Conservation (phyloP, 2,113 vertebrate genomes). For the Amphiprion percula region DNA sequence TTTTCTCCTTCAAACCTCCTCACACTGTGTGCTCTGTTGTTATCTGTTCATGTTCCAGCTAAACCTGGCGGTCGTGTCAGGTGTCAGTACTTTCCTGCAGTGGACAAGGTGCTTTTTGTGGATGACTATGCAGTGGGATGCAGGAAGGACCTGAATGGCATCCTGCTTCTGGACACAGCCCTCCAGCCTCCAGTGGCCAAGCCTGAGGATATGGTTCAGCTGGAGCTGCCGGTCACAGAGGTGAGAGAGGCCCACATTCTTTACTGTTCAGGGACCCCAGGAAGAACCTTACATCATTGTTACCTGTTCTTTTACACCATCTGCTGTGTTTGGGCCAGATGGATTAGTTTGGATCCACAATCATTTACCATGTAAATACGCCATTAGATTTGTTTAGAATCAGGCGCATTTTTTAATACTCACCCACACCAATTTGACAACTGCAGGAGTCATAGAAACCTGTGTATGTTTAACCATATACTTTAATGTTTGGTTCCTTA, state of each 20-base stretch:
- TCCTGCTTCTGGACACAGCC: slow-evolving; percentile 97
- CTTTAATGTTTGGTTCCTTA: too few species aligned
- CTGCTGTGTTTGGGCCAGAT: too few species aligned
- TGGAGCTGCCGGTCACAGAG: slow-evolving; percentile 98
- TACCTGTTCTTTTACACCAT: too few species aligned
- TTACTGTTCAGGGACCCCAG: neutral
- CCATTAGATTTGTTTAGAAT: too few species aligned
- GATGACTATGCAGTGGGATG: slow-evolving; percentile 98
- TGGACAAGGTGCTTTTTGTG: slow-evolving; percentile 99
- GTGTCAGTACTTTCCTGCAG: slow-evolving; percentile 98
- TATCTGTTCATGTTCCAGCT: slow-evolving; percentile 79
- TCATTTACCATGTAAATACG: too few species aligned
- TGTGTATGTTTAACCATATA: neutral
- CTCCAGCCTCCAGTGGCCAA: slow-evolving; percentile 97
- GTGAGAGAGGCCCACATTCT: slow-evolving; percentile 79
- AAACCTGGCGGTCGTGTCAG: slow-evolving; percentile 96
- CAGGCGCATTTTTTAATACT: neutral
- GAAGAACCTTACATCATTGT: neutral
- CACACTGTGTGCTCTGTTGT: slow-evolving; percentile 36
- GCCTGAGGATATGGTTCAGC: slow-evolving; percentile 97
- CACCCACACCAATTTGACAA: neutral
- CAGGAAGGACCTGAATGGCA: slow-evolving; percentile 98
- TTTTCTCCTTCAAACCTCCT: slow-evolving; percentile 8
- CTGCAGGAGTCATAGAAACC: neutral
- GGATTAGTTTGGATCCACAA: too few species aligned